phyloP scores from a whole-genome alignment of 2,888 invertebrate genomes.

The Zaprionus obscuricornis region DNA sequence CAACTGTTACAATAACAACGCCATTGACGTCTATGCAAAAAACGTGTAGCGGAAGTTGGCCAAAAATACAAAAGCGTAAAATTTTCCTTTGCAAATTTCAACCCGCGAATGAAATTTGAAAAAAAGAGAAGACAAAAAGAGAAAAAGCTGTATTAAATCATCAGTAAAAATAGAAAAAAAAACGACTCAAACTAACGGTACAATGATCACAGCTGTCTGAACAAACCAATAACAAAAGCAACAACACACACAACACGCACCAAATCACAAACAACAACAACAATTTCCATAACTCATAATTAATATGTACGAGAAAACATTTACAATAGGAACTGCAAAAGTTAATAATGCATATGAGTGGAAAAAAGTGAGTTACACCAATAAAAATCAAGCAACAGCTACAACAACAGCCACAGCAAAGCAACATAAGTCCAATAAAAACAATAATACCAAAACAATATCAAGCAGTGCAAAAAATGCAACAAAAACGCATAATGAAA shows the following conservation, averaged over 20 bases:
- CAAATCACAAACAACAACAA: conserved; percentile 48
- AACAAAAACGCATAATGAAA: conserved; percentile 31
- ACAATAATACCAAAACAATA: conserved; percentile 19
- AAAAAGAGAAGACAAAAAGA: conserved; percentile 19
- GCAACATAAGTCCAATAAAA: conserved; percentile 12
- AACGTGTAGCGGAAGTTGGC: conserved; percentile 52
- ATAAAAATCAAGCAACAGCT: conserved; percentile 51
- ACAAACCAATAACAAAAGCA: conserved; percentile 22
- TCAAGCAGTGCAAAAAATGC: conserved; percentile 51
- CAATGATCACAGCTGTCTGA: conserved; percentile 67
- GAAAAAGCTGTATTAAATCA: conserved; percentile 64
- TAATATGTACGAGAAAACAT: conserved; percentile 75
- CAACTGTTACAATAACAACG: conserved; percentile 33
- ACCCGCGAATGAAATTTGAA: conserved; percentile 61
- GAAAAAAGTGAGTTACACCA: conserved; percentile 77
- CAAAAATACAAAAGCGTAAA: conserved; percentile 28
- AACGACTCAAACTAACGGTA: conserved; percentile 55
- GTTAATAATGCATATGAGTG: conserved; percentile 78
- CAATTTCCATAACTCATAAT: conserved; percentile 43
- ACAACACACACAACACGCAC: conserved; percentile 38
- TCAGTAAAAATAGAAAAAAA: conserved; percentile 65
- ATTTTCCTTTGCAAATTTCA: conserved; percentile 53
- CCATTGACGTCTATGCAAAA: conserved; percentile 37
- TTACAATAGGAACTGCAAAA: conserved; percentile 70
- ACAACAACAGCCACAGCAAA: conserved; percentile 5